These are phyloP conservation scores for Eudyptes chrysolophus DNA, from an alignment of 2,113 vertebrate genomes.

Conservation along the genomic window DNA sequence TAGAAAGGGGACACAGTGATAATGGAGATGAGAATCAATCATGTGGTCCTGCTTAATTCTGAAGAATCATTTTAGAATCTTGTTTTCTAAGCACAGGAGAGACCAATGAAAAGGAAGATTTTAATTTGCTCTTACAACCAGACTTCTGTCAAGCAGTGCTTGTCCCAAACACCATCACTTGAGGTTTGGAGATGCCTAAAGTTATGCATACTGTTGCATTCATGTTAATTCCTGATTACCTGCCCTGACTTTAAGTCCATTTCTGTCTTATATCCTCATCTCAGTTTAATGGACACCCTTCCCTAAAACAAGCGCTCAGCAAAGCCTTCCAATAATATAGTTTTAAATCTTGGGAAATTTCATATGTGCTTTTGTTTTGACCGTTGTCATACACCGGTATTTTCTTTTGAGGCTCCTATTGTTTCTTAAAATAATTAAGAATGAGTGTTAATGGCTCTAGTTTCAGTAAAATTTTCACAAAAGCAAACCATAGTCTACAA, in stretches of 20 bases:
- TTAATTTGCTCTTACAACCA: background rate
- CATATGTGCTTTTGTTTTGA: rapidly evolving
- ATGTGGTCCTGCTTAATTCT: background rate
- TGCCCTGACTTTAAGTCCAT: background rate
- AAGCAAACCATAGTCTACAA: background rate
- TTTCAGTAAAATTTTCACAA: background rate
- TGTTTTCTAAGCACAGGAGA: background rate
- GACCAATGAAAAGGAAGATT: background rate
- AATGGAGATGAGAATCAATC: background rate
- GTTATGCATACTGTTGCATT: background rate
- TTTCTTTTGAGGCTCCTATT: background rate
- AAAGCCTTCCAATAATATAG: background rate
- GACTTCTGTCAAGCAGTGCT: background rate
- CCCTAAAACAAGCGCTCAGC: background rate
- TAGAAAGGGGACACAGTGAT: background rate
- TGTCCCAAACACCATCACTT: background rate
- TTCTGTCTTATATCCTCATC: background rate
- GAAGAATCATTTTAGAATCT: background rate
- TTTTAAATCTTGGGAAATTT: background rate
- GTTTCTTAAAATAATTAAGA: background rate
- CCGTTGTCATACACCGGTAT: background rate
- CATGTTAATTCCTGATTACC: background rate
- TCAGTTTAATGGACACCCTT: background rate
- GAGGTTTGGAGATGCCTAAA: background rate
- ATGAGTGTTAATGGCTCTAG: background rate